Conservation (phyloP, 37 sponge, comb jelly and placozoan species). For the Beroe ovata region DNA sequence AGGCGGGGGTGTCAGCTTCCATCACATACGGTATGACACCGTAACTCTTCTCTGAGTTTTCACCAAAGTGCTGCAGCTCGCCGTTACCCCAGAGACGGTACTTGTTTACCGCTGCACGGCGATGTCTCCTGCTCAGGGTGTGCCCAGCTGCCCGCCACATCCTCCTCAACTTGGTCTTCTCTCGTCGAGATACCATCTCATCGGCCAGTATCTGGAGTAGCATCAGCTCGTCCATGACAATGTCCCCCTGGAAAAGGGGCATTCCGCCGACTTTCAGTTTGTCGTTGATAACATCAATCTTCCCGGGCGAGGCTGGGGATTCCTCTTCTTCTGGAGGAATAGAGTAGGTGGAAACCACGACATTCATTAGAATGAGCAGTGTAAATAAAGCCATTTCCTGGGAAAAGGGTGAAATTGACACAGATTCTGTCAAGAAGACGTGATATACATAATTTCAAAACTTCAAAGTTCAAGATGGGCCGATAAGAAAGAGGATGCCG, state of each 20-base stretch:
- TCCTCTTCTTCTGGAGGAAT: not conserved
- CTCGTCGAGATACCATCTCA: not conserved
- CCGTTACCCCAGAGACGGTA: slow-evolving; percentile 19
- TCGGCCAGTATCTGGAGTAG: slow-evolving; percentile 1
- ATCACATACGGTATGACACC: not conserved
- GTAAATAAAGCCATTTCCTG: no score
- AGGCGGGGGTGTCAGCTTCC: not conserved
- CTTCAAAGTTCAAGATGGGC: no score
- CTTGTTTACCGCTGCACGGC: not conserved
- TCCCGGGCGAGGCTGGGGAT: not conserved
- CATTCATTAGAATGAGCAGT: no score
- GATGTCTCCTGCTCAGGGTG: not conserved
- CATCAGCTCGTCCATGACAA: slow-evolving; percentile 41
- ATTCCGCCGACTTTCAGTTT: not conserved
- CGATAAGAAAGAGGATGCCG: no score
- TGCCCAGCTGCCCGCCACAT: not conserved
- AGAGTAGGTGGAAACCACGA: no score
- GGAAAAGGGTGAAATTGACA: no score
- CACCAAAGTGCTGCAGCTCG: not conserved
- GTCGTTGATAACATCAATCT: slow-evolving; percentile 27
- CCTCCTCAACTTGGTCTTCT: not conserved
- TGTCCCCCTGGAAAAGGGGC: slow-evolving; percentile 53
- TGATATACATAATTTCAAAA: no score
- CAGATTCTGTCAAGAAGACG: no score
- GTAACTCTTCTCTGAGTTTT: not conserved